phyloP scores from a whole-genome alignment of 1,140 invertebrate genomes.

The Diprion similis region DNA sequence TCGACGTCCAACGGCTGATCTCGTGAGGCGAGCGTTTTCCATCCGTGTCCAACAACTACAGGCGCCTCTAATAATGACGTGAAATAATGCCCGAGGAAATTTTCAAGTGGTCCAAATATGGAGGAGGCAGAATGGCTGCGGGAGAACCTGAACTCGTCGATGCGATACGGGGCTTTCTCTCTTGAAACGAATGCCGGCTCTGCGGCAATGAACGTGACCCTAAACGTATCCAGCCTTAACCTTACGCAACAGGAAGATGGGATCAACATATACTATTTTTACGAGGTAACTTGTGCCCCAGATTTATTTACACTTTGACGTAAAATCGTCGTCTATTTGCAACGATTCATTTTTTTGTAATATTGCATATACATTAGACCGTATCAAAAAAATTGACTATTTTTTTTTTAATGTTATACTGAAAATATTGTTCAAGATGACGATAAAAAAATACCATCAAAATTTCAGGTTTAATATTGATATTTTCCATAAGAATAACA shows the following conservation, averaged over 20 bases:
- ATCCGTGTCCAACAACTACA: background rate
- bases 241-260: background rate
- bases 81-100: background rate
- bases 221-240: background rate
- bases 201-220: background rate
- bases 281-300: background rate
- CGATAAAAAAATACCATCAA: too few relatives aligned
- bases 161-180: background rate
- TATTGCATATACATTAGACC: too few relatives aligned
- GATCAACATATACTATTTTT: conserved; percentile 6
- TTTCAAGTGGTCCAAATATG: conserved; percentile 3
- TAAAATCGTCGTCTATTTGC: too few relatives aligned
- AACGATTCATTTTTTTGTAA: too few relatives aligned
- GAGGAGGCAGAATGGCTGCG: background rate
- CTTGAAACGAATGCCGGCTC: background rate
- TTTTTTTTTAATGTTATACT: too few relatives aligned
- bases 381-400: too few relatives aligned
- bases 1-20: too few relatives aligned
- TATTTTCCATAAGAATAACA: too few relatives aligned
- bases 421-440: too few relatives aligned
- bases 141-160: background rate
- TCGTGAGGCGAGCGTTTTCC: background rate
- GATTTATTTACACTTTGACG: background rate
- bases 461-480: too few relatives aligned
- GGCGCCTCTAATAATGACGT: background rate